A percentile compares a stretch with the other conserved stretches of the same genome.
Conservation (phyloP, 2,888 invertebrate species). For the Geophilus truncorum region DNA sequence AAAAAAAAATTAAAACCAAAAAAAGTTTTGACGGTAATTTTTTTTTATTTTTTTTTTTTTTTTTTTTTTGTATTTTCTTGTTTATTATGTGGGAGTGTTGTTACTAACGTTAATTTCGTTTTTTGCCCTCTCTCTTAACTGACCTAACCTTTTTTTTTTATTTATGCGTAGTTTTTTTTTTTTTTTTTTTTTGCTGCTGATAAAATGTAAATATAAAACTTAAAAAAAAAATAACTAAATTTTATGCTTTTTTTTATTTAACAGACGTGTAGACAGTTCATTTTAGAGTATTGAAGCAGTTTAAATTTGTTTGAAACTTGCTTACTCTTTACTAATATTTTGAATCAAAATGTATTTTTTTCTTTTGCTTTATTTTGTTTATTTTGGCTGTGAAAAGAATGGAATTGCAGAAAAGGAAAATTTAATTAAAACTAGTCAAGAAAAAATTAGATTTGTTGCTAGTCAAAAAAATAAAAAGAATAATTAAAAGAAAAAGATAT, state of each 20-base stretch:
- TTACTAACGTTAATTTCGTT: neutral
- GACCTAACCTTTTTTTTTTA: neutral
- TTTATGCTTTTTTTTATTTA: neutral
- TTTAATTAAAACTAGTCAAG: neutral
- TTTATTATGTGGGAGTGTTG: slow-evolving; percentile 16
- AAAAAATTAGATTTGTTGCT: slow-evolving; percentile 6
- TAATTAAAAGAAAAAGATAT: neutral
- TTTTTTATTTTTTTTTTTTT: neutral
- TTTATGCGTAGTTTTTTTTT: neutral
- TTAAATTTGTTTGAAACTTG: slow-evolving; percentile 25
- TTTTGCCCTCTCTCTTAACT: neutral
- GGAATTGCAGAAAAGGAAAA: neutral
- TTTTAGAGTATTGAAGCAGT: slow-evolving; percentile 4
- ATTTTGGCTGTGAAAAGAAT: slow-evolving; percentile 15
- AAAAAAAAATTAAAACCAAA: neutral
- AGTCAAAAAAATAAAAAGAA: neutral
- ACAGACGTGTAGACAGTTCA: neutral
- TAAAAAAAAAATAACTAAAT: neutral
- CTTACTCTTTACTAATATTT: neutral
- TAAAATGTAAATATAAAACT: neutral
- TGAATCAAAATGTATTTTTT: neutral
- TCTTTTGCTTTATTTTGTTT: neutral
- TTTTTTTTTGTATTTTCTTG: neutral
- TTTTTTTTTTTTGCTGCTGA: neutral
- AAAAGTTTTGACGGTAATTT: slow-evolving; percentile 3